Percentiles rank a stretch among this genome's conserved stretches.
These are phyloP conservation scores for Lordiphosa clarofinis DNA, from an alignment of 1,140 invertebrate genomes.

Conservation along the genomic window DNA sequence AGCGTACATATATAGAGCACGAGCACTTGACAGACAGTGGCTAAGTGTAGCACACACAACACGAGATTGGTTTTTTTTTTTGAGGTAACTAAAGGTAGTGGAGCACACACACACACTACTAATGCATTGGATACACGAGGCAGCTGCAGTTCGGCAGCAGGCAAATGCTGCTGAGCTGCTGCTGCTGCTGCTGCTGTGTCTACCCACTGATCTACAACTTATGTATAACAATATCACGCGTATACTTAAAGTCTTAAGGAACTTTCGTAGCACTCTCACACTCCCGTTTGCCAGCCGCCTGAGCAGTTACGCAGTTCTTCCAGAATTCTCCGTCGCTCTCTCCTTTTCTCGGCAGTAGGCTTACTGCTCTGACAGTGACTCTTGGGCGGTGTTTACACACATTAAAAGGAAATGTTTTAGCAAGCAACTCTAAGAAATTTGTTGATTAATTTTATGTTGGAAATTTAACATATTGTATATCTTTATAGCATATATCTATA, in stretches of 20 bases:
- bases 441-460: conserved; percentile 74
- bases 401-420: conserved; percentile 35
- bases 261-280: conserved; percentile 48
- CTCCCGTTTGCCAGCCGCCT: conserved; percentile 4
- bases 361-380: neutral
- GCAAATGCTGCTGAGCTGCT: no score
- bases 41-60: no score
- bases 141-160: no score
- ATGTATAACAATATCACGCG: conserved; percentile 7
- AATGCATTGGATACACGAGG: no score
- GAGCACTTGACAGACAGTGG: no score
- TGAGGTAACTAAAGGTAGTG: no score
- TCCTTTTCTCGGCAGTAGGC: neutral
- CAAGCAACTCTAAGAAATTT: conserved; percentile 62
- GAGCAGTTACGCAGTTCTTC: neutral
- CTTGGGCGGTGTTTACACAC: conserved; percentile 28
- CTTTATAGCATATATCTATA: conserved; percentile 24
- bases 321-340: neutral
- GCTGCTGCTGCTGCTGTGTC: no score
- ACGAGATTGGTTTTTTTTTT: no score
- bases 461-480: conserved; percentile 29
- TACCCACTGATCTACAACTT: no score
- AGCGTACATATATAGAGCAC: conserved; percentile 18
- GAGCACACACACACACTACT: no score
- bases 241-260: conserved; percentile 35